A percentile compares a stretch with the other conserved stretches of the same genome.
Evolutionary conservation across 2,797 vertebrate species (phyloP).

Genomic region (Spinus olivaceus): DNA sequence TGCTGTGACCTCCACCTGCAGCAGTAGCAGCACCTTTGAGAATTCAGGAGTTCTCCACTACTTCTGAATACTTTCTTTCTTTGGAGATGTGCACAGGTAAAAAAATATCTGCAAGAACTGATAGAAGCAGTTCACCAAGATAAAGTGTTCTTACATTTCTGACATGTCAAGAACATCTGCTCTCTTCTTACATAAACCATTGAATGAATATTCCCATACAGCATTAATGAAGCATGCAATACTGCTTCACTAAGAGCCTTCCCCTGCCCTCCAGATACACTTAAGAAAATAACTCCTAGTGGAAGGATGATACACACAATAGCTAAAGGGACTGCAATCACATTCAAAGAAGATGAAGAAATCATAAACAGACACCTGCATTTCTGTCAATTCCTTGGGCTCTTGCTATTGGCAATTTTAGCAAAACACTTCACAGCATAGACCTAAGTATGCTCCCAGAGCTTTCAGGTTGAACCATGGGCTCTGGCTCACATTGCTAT

Average conservation of each 20-base stretch:
- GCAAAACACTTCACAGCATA: neutral
- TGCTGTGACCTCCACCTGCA: neutral
- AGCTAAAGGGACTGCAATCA: constrained; percentile 39
- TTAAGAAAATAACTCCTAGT: constrained; percentile 53
- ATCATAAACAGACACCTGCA: constrained; percentile 34
- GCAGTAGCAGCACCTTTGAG: neutral
- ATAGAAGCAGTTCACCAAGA: constrained; percentile 15
- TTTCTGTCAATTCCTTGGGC: constrained; percentile 32
- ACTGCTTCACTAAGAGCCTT: constrained; percentile 27
- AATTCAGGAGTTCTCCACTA: neutral
- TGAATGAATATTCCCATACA: constrained; percentile 42
- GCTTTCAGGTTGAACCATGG: neutral
- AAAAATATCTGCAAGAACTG: constrained; percentile 22
- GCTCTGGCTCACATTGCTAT: neutral
- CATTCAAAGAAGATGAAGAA: constrained; percentile 39
- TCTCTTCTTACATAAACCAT: constrained; percentile 44
- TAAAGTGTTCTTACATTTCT: constrained; percentile 25
- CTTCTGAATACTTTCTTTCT: neutral
- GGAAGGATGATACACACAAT: constrained; percentile 19
- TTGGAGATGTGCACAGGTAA: neutral
- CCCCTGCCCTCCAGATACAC: constrained; percentile 47
- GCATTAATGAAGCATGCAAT: constrained; percentile 33
- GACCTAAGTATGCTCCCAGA: neutral
- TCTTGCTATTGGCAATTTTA: neutral
- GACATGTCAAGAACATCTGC: constrained; percentile 27